Base-by-base conservation (phyloP, 2,888 invertebrate genomes). In the Sthenelais limicola region DNA sequence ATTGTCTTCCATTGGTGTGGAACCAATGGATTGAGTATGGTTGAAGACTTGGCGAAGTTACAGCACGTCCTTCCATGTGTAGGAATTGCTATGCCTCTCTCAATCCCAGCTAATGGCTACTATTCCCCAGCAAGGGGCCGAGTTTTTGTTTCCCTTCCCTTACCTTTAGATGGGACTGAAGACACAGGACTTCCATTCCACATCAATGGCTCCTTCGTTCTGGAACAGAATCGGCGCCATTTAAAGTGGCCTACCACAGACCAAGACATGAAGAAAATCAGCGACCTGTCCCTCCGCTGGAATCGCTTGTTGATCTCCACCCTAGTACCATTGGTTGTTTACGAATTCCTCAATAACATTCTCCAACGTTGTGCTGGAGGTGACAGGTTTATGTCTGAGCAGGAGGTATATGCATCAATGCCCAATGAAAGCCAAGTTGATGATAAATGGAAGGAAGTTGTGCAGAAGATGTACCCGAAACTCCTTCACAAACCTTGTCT, bases 1-100 rank as follows among this genome's bases (percentile, higher is more conserved):
- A n/a, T n/a, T n/a, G n/a, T n/a, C n/a, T n/a, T n/a, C n/a, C n/a
- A n/a, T n/a, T n/a, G n/a, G n/a, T n/a, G n/a, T n/a, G n/a, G n/a
- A n/a, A n/a, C n/a, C n/a, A n/a, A 62, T 5, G 62, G 38, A 35
- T 1, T 3, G n/a, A 38, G 43, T 12, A 28, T 9, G 24, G 62
- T 38, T 3, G 26, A 38, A 7, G n/a, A 71, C 3, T 28, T 81
- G 47, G 79, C 79, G 18, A 33, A 70, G 2, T 48, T 72, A 12
- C 68, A 80, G n/a, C 52, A 38, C 18, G 62, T 62, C 1, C 62
- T 66, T 15, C 80, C 80, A 1, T 75, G 72, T 67, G 79, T 78
- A n/a, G 76, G 79, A 18, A 69, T 75, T 15, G 79, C 79, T 4
- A 1, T 62, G 12, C 62, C 18, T 2, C 43, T 62, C 38, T 32